phyloP scores from a whole-genome alignment of 2,113 vertebrate genomes.

The Eulemur macaco region DNA sequence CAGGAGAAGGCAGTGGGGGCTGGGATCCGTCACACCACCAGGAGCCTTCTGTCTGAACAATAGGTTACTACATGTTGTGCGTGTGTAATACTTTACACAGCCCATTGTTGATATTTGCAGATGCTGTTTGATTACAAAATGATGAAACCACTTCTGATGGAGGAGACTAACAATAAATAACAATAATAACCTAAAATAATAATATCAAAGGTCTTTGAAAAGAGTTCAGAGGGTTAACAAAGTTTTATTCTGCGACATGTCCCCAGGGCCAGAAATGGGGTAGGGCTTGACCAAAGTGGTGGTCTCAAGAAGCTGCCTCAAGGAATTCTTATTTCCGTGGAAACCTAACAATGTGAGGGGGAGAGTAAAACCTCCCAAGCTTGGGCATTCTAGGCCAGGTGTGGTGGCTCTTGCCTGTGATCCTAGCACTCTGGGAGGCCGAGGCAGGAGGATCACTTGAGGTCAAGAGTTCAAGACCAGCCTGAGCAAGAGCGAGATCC shows the following conservation, averaged over 20 bases:
- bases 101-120: neutral
- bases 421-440: no score
- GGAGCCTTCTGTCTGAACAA: neutral
- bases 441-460: no score
- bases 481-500: no score
- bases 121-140: slow-evolving; percentile 26
- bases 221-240: neutral
- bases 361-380: neutral
- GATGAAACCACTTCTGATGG: neutral
- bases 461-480: no score
- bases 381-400: neutral
- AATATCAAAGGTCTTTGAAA: neutral
- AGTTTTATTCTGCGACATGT: neutral
- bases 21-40: neutral
- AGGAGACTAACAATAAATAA: neutral
- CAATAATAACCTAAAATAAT: slow-evolving; percentile 12
- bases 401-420: no score
- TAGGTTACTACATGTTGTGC: neutral
- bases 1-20: neutral
- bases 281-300: neutral
- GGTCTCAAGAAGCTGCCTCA: neutral
- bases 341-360: neutral
- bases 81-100: neutral
- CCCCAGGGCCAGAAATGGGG: neutral
- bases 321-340: neutral